Evolutionary conservation across 2,113 vertebrate genomes (phyloP), one percentile per base, ranked within the genome.

Genomic region (Dinomys branickii): DNA sequence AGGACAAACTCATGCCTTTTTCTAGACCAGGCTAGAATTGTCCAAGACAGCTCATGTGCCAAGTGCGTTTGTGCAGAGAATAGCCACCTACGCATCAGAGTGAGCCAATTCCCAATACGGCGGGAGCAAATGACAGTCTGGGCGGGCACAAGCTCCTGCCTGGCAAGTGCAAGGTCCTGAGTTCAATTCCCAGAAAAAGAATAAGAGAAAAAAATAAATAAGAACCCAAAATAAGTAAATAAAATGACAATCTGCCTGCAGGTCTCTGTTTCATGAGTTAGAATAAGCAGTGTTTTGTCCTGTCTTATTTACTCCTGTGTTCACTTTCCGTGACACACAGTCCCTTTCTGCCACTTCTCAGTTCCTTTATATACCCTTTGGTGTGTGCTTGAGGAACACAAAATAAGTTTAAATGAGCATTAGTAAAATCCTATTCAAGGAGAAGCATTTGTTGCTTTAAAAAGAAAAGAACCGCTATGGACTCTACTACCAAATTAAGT

Each of bases 401-500:
- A 94, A 93, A 50, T 78, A n/a, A n/a, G n/a, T 92, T 93, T 80
- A 17, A 80, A 52, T 94, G 44, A 58, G 85, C 22, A 54, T 52
- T 75, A 85, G 38, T 35, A 41, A 95, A 95, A 58, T 44, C 20
- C n/a, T 85, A 52, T 73, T 90, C 35, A 63, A 87, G 41, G 35
- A 94, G 41, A 96, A 83, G 30, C 26, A 90, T 82, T 89, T 83
- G 14, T 87, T 84, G 65, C 73, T 17, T 47, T 47, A 83, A 85
- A 77, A 9, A 95, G 58, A 14, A 50, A 85, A 94, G 7, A 94
- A 11, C 13, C 4, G 22, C 50, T 83, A n/a, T 41, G 9, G 89
- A 86, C 86, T 73, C 17, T 52, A 88, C 80, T 91, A n/a, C 69
- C n/a, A 93, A 97, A 63, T 50, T 56, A 90, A 95, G 3, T n/a